Evolutionary conservation across 37 sponge, comb jelly and placozoan species (phyloP), one percentile per base, ranked within the genome.

Genomic region (Cladorhizidae sp.): DNA sequence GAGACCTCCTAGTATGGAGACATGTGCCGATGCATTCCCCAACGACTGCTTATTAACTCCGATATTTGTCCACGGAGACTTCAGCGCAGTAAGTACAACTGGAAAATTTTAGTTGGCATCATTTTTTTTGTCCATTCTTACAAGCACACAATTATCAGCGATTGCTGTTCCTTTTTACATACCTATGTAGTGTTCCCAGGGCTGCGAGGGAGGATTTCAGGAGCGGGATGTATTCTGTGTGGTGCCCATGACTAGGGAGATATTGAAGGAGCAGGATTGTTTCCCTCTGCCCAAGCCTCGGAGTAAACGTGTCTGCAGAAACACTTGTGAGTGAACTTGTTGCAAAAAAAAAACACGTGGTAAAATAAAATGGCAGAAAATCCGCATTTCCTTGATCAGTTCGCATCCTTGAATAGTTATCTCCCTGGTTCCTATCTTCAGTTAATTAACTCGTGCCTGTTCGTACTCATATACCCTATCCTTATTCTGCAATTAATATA

Each of bases 251-350:
- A 74, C 74, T 54, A 37, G 56, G 9, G 56, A 54, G 2, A 29
- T 52, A 23, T 5, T 21, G 22, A 5, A 22, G 12, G 18, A 74
- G 9, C 7, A 18, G 6, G 35, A n/a, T 1, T 74, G 74, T 29
- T 55, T 55, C 28, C 20, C 33, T 32, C 33, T 54, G 1, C 14
- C 18, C 28, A 74, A 74, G 36, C 74, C 74, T 25, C 20, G 15
- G 3, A 5, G 12, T 7, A 31, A 12, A 31, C 28, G n/a, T 26
- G 2, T 55, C 56, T 74, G 74, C 36, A 56, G 52, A 26, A 42
- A 55, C n/a, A 74, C 33, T 45, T 74, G 74, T 74, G 28, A 51
- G 74, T 74, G 37, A 71, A 23, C 25, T 31, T 36, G 26, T 12
- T 35, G 67, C 17, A 65, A 31, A 17, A 61, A 54, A 20, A 20